These are phyloP conservation scores for Chymomyza amoena DNA, from an alignment of 2,888 invertebrate genomes.

Conservation along the genomic window DNA sequence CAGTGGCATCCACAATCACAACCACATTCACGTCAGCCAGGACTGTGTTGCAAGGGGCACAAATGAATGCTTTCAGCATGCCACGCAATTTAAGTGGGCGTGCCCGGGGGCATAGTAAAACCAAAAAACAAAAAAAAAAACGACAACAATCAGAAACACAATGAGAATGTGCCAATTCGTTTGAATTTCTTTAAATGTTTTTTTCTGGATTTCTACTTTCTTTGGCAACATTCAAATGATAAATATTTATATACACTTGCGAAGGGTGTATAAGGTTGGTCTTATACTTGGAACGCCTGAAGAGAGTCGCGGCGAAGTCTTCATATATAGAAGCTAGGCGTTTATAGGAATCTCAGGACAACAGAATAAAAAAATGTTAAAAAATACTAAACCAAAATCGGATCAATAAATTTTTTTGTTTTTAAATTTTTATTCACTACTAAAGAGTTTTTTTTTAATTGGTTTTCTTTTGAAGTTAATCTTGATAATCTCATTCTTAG, in stretches of 20 bases:
- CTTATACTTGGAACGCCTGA: neutral
- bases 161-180: slow-evolving; percentile 64
- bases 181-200: slow-evolving; percentile 67
- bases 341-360: too few species aligned
- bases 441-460: too few species aligned
- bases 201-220: slow-evolving; percentile 15
- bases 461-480: too few species aligned
- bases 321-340: too few species aligned
- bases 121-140: slow-evolving; percentile 7
- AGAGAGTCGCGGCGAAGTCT: too few species aligned
- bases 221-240: slow-evolving; percentile 32
- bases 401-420: too few species aligned
- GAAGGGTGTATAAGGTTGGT: neutral
- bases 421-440: too few species aligned
- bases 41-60: slow-evolving; percentile 35
- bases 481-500: too few species aligned
- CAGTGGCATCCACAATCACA: slow-evolving; percentile 48
- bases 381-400: too few species aligned
- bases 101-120: slow-evolving; percentile 50
- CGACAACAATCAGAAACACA: slow-evolving; percentile 28
- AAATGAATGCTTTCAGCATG: slow-evolving; percentile 75
- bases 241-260: slow-evolving; percentile 19
- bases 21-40: slow-evolving; percentile 23
- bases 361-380: too few species aligned
- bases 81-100: slow-evolving; percentile 78